Evolutionary conservation across 1,140 invertebrate genomes (phyloP).

Genomic region (Gryllus bimaculatus): DNA sequence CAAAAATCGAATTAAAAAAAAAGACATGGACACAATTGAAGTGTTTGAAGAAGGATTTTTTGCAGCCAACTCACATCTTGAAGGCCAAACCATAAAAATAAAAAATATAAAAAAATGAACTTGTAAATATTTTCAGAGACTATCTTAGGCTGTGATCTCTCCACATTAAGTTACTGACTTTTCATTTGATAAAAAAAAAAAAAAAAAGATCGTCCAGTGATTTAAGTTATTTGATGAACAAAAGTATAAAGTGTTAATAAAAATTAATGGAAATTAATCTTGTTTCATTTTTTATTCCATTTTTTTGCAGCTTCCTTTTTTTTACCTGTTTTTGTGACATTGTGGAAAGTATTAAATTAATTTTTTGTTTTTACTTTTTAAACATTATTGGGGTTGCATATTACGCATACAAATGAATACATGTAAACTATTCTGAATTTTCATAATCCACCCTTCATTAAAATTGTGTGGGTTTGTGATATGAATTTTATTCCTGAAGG

Average conservation of each 20-base stretch:
- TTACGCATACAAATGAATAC: no score
- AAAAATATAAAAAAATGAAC: constrained; percentile 14
- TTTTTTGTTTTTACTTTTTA: no score
- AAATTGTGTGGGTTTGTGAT: no score
- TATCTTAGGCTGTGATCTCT: constrained; percentile 27
- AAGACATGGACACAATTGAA: constrained; percentile 16
- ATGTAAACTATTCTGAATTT: no score
- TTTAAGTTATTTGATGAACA: constrained; percentile 30
- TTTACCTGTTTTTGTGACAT: no score
- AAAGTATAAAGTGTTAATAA: constrained; percentile 25
- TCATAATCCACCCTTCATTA: no score
- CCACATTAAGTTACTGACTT: constrained; percentile 28
- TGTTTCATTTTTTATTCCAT: constrained; percentile 11
- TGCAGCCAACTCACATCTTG: constrained; percentile 25
- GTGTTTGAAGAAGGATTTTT: constrained; percentile 22
- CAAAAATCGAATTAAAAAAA: constrained; percentile 10
- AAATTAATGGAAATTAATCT: constrained; percentile 21
- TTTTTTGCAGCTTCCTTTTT: no score
- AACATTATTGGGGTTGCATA: no score
- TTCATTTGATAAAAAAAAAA: constrained; percentile 24
- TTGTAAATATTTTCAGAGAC: constrained; percentile 27
- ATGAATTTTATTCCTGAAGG: no score
- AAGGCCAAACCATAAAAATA: neutral
- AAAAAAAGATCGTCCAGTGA: constrained; percentile 28
- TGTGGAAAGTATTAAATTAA: no score